A percentile compares a stretch with the other conserved stretches of the same genome.
Evolutionary conservation across 1,140 invertebrate species (phyloP).

Genomic region (Drosophila aff.): DNA sequence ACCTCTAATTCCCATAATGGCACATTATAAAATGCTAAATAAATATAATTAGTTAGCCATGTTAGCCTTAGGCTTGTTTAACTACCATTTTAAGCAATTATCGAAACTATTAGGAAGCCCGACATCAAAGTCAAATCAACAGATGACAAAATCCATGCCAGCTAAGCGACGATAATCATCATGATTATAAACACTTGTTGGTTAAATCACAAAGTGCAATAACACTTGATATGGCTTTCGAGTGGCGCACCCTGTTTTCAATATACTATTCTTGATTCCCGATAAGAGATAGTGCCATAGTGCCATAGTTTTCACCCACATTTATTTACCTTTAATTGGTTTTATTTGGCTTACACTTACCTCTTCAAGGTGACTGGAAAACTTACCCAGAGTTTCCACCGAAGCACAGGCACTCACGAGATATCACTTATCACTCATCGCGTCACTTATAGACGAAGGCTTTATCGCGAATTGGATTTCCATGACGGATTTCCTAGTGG

Average conservation of each 20-base stretch:
- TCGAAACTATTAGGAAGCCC: neutral
- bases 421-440: conserved; percentile 24
- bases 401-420: conserved; percentile 15
- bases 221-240: neutral
- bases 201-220: neutral
- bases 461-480: conserved; percentile 20
- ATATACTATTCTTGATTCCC: neutral
- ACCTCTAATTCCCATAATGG: conserved; percentile 7
- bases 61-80: conserved; percentile 4
- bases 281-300: conserved; percentile 20
- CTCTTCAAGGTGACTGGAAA: conserved; percentile 35
- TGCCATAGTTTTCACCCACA: neutral
- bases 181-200: neutral
- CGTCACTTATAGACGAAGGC: conserved; percentile 21
- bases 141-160: neutral
- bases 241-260: conserved; percentile 16
- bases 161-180: conserved; percentile 6
- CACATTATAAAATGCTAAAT: conserved; percentile 2
- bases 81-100: conserved; percentile 16
- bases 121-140: conserved; percentile 12
- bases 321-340: neutral
- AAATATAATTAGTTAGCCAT: conserved; percentile 17
- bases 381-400: conserved; percentile 34
- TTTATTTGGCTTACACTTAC: conserved; percentile 29
- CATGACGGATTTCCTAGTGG: conserved; percentile 45